Evolutionary conservation across 1,140 invertebrate species (phyloP).

Genomic region (Monomorium pharaonis): DNA sequence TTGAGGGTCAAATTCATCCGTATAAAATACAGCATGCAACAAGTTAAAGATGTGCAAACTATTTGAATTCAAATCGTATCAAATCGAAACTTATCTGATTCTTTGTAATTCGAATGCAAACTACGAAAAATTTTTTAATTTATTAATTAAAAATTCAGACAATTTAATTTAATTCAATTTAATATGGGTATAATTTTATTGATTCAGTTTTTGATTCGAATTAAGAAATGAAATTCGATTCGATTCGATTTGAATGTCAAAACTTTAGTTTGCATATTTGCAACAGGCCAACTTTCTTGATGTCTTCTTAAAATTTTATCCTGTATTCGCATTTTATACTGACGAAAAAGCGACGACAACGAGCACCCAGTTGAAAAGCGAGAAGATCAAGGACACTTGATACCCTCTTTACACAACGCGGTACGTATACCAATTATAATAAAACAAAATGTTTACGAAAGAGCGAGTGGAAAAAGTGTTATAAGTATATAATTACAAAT

Average conservation of each 20-base stretch:
- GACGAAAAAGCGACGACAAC: slow-evolving; percentile 42
- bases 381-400: slow-evolving; percentile 57
- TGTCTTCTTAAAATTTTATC: slow-evolving; percentile 2
- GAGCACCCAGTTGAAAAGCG: slow-evolving; percentile 44
- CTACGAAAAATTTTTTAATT: no score
- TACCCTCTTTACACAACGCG: slow-evolving; percentile 20
- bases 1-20: slow-evolving; percentile 59
- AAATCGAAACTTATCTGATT: no score
- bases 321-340: not conserved
- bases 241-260: no score
- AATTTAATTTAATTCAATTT: no score
- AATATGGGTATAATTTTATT: no score
- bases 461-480: not conserved
- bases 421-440: slow-evolving; percentile 46
- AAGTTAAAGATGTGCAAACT: not conserved
- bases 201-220: no score
- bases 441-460: slow-evolving; percentile 34
- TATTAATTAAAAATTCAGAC: no score
- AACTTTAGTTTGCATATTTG: no score
- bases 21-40: slow-evolving; percentile 28
- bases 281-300: not conserved
- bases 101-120: no score
- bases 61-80: no score
- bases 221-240: no score
- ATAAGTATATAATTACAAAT: not conserved